Percentiles rank a stretch among this genome's conserved stretches.
Conservation (phyloP, 2,797 vertebrate genomes). For the Rhyacichthys aspro region DNA sequence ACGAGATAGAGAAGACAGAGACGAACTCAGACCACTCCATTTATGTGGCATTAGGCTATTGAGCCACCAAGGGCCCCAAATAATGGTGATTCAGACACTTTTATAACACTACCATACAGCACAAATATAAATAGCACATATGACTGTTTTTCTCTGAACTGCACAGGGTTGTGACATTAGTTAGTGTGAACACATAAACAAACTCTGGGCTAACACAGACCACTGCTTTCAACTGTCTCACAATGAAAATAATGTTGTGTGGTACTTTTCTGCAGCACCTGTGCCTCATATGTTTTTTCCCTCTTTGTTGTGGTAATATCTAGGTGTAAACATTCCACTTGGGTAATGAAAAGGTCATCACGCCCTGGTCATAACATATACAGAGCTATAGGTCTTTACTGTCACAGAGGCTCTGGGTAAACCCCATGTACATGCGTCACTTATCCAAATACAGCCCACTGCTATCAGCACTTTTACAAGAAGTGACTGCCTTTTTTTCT, state of each 20-base stretch:
- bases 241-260: not conserved
- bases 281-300: slow-evolving; percentile 5
- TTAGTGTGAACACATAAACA: too few relatives aligned
- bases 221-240: not conserved
- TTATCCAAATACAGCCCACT: slow-evolving; percentile 78
- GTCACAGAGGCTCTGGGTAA: slow-evolving; percentile 77
- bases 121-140: too few relatives aligned
- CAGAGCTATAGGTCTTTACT: slow-evolving; percentile 58
- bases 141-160: too few relatives aligned
- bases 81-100: too few relatives aligned
- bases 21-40: too few relatives aligned
- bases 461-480: slow-evolving; percentile 68
- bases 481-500: slow-evolving; percentile 68
- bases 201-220: too few relatives aligned
- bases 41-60: not conserved
- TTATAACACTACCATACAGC: too few relatives aligned
- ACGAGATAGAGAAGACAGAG: too few relatives aligned
- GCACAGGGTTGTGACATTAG: too few relatives aligned
- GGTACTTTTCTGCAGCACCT: not conserved
- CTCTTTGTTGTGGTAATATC: slow-evolving; percentile 41
- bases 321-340: slow-evolving; percentile 57
- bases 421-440: slow-evolving; percentile 78
- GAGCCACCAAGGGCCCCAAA: not conserved
- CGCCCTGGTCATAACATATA: slow-evolving; percentile 38
- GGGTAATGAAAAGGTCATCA: slow-evolving; percentile 67